These are phyloP conservation scores for Cynopterus sphinx DNA, from an alignment of 2,797 vertebrate species.

Conservation along the genomic window DNA sequence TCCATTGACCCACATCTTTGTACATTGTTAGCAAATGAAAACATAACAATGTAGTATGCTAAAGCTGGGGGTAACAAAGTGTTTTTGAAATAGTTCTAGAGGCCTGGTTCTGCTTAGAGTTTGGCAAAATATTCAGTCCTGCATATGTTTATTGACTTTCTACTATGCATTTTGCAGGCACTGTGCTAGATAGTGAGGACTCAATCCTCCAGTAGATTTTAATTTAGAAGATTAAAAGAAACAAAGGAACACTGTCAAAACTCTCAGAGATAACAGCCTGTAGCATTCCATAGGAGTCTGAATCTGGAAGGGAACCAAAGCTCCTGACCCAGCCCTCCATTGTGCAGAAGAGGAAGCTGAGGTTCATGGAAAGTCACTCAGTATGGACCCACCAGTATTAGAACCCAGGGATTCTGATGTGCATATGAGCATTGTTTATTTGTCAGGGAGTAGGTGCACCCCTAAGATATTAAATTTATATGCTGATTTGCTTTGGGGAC, in stretches of 20 bases:
- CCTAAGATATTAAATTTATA: not conserved
- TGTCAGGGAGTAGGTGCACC: not conserved
- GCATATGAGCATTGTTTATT: not conserved
- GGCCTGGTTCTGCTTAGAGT: not conserved
- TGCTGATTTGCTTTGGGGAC: not conserved
- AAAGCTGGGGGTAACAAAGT: not conserved
- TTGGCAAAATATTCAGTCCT: not conserved
- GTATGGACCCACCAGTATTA: not conserved
- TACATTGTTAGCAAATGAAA: not conserved
- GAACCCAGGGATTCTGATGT: not conserved
- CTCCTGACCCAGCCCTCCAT: not conserved
- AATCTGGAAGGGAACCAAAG: not conserved
- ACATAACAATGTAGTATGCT: not conserved
- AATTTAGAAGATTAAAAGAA: not conserved
- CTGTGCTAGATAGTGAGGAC: not conserved
- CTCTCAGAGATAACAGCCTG: not conserved
- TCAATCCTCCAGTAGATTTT: not conserved
- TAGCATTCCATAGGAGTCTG: not conserved
- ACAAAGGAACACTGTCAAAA: not conserved
- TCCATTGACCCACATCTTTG: slow-evolving; percentile 30
- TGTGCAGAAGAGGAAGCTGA: not conserved
- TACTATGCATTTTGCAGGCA: not conserved
- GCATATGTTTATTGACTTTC: not conserved
- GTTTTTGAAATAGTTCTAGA: not conserved
- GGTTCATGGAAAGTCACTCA: not conserved